Percentiles rank a stretch among this genome's conserved stretches.
phyloP scores from a whole-genome alignment of 2,797 vertebrate genomes.

The Hippoglossus hippoglossus region DNA sequence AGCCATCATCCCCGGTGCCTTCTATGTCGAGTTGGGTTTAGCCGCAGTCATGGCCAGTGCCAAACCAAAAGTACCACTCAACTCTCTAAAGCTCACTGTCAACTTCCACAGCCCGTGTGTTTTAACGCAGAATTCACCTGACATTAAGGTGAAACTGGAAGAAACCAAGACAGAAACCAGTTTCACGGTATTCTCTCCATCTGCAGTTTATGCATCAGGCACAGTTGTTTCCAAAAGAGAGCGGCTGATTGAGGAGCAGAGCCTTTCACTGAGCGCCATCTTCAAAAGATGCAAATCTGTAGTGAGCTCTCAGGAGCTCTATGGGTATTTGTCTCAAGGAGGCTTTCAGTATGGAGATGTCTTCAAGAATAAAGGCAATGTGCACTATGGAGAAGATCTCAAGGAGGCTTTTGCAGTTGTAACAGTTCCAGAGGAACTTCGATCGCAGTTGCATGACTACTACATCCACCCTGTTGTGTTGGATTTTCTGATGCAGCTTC shows the following conservation, averaged over 20 bases:
- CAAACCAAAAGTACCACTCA: constrained; percentile 84
- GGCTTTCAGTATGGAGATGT: constrained; percentile 88
- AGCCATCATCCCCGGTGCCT: constrained; percentile 87
- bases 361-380: constrained; percentile 83
- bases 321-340: constrained; percentile 74
- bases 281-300: constrained; percentile 82
- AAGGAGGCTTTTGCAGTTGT: constrained; percentile 84
- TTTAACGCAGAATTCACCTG: constrained; percentile 74
- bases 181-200: constrained; percentile 80
- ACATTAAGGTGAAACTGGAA: constrained; percentile 82
- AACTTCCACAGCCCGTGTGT: constrained; percentile 85
- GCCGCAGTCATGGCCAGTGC: constrained; percentile 79
- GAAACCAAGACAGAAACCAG: constrained; percentile 47
- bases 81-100: constrained; percentile 80
- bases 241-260: constrained; percentile 76
- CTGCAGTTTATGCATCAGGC: constrained; percentile 85
- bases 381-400: constrained; percentile 85
- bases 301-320: constrained; percentile 80
- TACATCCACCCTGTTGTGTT: constrained; percentile 89
- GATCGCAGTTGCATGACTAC: constrained; percentile 83
- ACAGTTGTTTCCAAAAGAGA: constrained; percentile 70
- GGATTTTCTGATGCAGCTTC: constrained; percentile 89
- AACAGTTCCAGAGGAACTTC: constrained; percentile 77
- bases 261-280: constrained; percentile 80
- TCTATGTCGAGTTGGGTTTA: constrained; percentile 88